These are phyloP conservation scores for Oscarella lobularis DNA, from an alignment of 37 sponge, comb jelly and placozoan genomes.

Conservation along the genomic window DNA sequence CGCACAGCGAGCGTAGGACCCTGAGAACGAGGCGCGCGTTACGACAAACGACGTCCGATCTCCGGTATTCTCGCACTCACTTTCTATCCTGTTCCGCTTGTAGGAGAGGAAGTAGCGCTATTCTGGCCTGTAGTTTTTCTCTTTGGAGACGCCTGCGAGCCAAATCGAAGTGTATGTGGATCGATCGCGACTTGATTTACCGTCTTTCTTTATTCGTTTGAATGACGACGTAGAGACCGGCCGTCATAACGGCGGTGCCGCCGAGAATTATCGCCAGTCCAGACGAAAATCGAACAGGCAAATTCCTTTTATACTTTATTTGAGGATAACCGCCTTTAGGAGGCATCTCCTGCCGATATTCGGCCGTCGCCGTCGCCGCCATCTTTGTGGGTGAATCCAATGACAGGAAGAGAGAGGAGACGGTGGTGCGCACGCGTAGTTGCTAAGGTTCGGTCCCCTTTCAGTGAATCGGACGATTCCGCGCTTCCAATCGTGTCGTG, in stretches of 20 bases:
- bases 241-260: slow-evolving; percentile 34
- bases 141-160: slow-evolving; percentile 21
- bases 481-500: too few relatives aligned
- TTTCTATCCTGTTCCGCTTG: slow-evolving; percentile 88
- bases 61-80: too few relatives aligned
- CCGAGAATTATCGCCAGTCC: slow-evolving; percentile 54
- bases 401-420: neutral
- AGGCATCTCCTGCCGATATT: slow-evolving; percentile 63
- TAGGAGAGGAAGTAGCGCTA: slow-evolving; percentile 58
- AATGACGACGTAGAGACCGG: slow-evolving; percentile 36
- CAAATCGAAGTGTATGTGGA: neutral
- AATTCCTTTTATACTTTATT: slow-evolving; percentile 27
- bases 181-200: slow-evolving; percentile 9
- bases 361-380: slow-evolving; percentile 23
- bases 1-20: slow-evolving; percentile 40
- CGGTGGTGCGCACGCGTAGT: neutral
- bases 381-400: slow-evolving; percentile 7
- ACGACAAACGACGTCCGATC: neutral
- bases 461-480: too few relatives aligned
- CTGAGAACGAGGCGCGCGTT: slow-evolving; percentile 16
- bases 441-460: neutral
- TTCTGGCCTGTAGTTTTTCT: slow-evolving; percentile 57
- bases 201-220: slow-evolving; percentile 40
- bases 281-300: slow-evolving; percentile 49
- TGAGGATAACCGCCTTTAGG: slow-evolving; percentile 78